These are phyloP conservation scores for Tachysurus fulvidraco DNA, from an alignment of 2,113 vertebrate genomes.

Conservation along the genomic window DNA sequence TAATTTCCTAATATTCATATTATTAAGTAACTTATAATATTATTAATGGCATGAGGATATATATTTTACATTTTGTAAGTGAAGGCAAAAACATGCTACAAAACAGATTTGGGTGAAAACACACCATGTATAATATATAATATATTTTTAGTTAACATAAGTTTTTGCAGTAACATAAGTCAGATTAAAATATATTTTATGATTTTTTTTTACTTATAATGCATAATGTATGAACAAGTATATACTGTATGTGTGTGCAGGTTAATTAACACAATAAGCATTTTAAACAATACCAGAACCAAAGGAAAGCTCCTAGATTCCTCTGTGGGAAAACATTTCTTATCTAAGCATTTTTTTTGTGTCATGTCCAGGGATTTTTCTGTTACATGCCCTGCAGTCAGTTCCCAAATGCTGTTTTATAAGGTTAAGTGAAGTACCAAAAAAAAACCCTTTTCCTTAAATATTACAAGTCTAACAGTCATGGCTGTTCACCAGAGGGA, in stretches of 20 bases:
- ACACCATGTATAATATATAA: neutral
- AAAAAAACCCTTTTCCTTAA: conserved; percentile 64
- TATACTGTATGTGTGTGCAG: neutral
- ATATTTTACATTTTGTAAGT: neutral
- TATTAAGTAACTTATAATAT: neutral
- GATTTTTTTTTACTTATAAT: neutral
- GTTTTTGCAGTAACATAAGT: neutral
- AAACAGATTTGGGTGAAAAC: neutral
- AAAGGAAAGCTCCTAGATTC: neutral
- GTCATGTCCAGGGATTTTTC: conserved; percentile 46
- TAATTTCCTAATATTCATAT: neutral
- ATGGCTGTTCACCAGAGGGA: conserved; percentile 40
- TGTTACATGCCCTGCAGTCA: conserved; percentile 51
- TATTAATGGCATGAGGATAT: neutral
- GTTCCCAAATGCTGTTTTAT: conserved; percentile 59
- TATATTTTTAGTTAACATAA: neutral
- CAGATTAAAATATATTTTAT: neutral
- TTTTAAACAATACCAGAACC: neutral
- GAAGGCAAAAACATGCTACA: neutral
- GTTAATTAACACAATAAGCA: neutral
- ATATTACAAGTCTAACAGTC: conserved; percentile 59
- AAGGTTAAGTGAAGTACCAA: conserved; percentile 68
- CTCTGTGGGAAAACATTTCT: conserved; percentile 39
- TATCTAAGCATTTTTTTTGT: conserved; percentile 17
- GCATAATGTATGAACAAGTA: neutral